Percentiles rank a stretch among this genome's conserved stretches.
phyloP scores from a whole-genome alignment of 2,888 invertebrate species.

The Rhogogaster chlorosoma region DNA sequence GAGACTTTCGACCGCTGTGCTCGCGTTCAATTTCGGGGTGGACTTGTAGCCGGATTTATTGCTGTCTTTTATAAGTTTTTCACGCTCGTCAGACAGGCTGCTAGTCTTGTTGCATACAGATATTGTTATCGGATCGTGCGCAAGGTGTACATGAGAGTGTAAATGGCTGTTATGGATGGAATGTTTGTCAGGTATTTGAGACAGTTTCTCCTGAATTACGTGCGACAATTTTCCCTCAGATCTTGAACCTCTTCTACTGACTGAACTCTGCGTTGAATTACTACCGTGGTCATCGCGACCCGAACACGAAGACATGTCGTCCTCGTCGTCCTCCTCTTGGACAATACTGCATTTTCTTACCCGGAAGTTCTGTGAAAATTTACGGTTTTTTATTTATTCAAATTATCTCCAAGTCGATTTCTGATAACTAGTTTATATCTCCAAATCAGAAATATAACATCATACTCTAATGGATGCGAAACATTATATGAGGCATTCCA shows the following conservation, averaged over 20 bases:
- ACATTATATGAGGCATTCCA: background rate
- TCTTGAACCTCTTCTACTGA: constrained; percentile 86
- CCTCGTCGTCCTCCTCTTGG: constrained; percentile 95
- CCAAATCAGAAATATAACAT: background rate
- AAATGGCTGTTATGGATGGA: constrained; percentile 69
- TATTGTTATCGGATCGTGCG: constrained; percentile 48
- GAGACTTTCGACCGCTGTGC: constrained; percentile 15
- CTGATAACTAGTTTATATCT: background rate
- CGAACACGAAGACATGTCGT: constrained; percentile 83
- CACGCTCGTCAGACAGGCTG: background rate
- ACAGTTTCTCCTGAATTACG: constrained; percentile 82
- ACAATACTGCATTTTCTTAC: constrained; percentile 95
- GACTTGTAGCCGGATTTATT: constrained; percentile 40
- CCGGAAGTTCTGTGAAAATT: constrained; percentile 79
- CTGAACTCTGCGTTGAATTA: constrained; percentile 77
- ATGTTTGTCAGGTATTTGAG: constrained; percentile 82
- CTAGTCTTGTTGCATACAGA: constrained; percentile 34
- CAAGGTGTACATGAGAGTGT: constrained; percentile 54
- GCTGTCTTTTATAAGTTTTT: constrained; percentile 33
- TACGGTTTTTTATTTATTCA: background rate
- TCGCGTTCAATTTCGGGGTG: background rate
- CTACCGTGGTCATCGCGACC: constrained; percentile 80
- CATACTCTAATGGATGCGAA: background rate
- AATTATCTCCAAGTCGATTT: background rate
- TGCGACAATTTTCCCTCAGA: constrained; percentile 89